Evolutionary conservation across 2,797 vertebrate species (phyloP), one percentile per base, ranked within the genome.

Genomic region (Moxostoma hubbsi): DNA sequence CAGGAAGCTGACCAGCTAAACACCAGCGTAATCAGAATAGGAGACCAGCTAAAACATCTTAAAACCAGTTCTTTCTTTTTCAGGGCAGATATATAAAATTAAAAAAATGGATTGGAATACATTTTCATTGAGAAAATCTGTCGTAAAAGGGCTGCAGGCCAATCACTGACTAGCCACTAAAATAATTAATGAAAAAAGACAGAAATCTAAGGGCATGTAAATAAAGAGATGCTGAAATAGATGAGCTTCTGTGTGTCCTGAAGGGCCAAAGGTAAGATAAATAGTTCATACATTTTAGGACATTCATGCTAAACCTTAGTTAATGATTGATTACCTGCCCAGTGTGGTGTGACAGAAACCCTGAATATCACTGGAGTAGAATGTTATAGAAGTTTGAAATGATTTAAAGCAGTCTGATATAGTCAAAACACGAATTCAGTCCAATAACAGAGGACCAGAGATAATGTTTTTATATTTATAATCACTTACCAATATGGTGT

Each of bases 401-500:
- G 8, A 15, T 69, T 10, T 36, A 36, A 36, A 36, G 36, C 36
- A 36, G 36, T 36, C 3, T 36, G 36, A 36, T 36, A 36, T 36
- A 36, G 36, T 24, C 18, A 24, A 24, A 36, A 36, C 36, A 36
- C 4, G 4, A 4, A 51, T 51, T 51, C 50, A 51, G 50, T 9
- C 3, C 50, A 51, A 5, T 46, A 36, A 24, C 50, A 55, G 54
- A 57, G 70, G 7, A 16, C 46, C 36, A 13, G n/a, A 65, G 50
- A 65, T 50, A n/a, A 51, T 46, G 24, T 51, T 3, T 67, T 13
- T 58, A 8, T 57, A 45, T 47, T 15, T 51, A 9, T 10, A 73
- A 12, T 67, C 24, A 92, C 97, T 96, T 88, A 99, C 98, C 98
- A 99, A 89, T 99, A 99, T 0, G 98, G 97, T 0, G 97, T 99